These are phyloP conservation scores for Ichneumon xanthorius DNA, from an alignment of 2,888 invertebrate genomes.

Conservation along the genomic window DNA sequence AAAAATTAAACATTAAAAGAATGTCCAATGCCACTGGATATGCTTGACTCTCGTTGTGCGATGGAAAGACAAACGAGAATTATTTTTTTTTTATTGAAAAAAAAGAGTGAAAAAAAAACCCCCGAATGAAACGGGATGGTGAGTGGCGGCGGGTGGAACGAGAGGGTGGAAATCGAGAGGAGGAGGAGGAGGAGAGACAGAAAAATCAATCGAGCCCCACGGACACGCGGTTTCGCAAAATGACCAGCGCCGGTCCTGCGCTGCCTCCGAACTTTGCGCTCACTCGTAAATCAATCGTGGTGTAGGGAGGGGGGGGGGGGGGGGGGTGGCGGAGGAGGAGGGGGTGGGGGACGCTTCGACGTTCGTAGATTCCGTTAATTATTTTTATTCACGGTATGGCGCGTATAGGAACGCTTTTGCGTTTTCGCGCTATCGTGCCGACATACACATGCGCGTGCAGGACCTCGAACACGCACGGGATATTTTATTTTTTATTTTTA, in stretches of 20 bases:
- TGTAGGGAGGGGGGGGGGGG: constrained; percentile 40
- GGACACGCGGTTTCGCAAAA: constrained; percentile 80
- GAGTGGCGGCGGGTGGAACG: constrained; percentile 22
- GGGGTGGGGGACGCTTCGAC: constrained; percentile 70
- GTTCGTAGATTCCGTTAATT: constrained; percentile 80
- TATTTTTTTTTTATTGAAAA: background rate
- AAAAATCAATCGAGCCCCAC: constrained; percentile 80
- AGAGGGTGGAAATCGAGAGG: constrained; percentile 15
- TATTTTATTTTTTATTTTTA: constrained; percentile 9
- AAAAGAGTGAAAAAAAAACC: constrained; percentile 32
- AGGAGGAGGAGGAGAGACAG: constrained; percentile 50
- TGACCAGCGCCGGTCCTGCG: constrained; percentile 70
- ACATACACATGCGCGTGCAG: constrained; percentile 48
- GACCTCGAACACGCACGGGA: constrained; percentile 27
- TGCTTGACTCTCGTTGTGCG: constrained; percentile 42
- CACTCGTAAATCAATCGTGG: constrained; percentile 80
- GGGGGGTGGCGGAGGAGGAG: background rate
- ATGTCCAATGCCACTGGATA: constrained; percentile 17
- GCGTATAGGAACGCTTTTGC: constrained; percentile 74
- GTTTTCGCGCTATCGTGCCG: constrained; percentile 59
- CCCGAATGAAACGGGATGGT: constrained; percentile 44
- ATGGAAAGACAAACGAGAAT: constrained; percentile 56
- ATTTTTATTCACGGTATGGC: constrained; percentile 80
- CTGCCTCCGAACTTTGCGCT: constrained; percentile 75
- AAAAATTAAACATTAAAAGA: constrained; percentile 46